Evolutionary conservation across 2,113 vertebrate genomes (phyloP), one percentile per base, ranked within the genome.

Genomic region (Gnathonemus longibarbis): DNA sequence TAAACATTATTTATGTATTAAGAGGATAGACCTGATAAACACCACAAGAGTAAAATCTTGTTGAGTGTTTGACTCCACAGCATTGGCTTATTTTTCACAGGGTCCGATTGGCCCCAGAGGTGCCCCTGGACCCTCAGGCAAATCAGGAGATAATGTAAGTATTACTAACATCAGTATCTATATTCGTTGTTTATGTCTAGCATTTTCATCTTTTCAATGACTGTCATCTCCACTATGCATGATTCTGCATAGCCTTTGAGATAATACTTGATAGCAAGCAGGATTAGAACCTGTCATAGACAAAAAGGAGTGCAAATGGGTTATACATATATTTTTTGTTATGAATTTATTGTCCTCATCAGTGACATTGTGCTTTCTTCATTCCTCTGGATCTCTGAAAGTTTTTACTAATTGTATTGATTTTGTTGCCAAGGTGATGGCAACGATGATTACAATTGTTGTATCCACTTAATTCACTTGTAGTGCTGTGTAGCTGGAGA

Each of bases 71-170:
- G 70, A 77, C 31, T 39, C 31, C 4, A 77, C 70, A 77, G 15
- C 31, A 7, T 42, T 39, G 13, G 5, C 27, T 87, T 35, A 8
- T 49, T 89, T 80, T 56, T 88, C 87, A 91, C 15, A 99, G 98
- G 98, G 98, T 93, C 89, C 98, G 11, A 93, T 98, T 94, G 98
- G 98, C 95, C 97, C 98, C 74, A 97, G 97, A 84, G 98, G 98
- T 92, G 97, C 98, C 92, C 27, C 97, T 19, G 98, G 98, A 87
- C 95, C 97, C 84, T 93, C 97, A 91, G 98, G 98, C 93, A 99
- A 99, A 95, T 91, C 98, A 87, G 98, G 98, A 80, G 98, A 98
- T 89, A 98, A 99, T 91, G 98, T 99, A 93, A 97, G 98, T 95
- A 83, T 88, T 7, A 1, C 66, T 5, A 13, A 5, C 24, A 45